Conservation (phyloP, 2,113 vertebrate species). For the Seriola rivoliana region DNA sequence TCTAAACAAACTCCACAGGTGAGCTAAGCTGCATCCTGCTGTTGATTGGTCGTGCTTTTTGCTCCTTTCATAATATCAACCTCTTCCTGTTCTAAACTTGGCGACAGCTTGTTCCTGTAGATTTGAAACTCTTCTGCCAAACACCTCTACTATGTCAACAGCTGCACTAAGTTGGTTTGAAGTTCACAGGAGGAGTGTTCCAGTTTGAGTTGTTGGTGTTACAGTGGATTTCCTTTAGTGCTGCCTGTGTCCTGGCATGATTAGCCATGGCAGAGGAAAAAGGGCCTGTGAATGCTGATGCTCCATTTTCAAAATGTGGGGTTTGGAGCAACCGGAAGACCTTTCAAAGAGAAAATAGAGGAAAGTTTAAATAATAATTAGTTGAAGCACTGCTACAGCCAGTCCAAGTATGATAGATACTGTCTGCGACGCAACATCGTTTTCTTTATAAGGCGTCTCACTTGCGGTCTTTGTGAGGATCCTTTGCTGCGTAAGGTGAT, state of each 20-base stretch:
- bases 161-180: background rate
- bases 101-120: background rate
- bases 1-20: background rate
- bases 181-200: background rate
- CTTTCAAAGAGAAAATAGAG: background rate
- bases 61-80: background rate
- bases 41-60: background rate
- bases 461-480: background rate
- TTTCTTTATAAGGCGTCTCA: background rate
- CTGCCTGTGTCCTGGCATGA: background rate
- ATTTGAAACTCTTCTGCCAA: background rate
- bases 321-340: background rate
- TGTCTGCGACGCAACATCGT: background rate
- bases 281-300: background rate
- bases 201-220: background rate
- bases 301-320: background rate
- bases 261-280: background rate
- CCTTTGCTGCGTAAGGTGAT: conserved; percentile 42
- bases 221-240: background rate
- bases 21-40: background rate
- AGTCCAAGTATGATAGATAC: conserved; percentile 30
- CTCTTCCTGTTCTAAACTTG: conserved; percentile 4
- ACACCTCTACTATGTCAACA: background rate
- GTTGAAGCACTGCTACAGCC: background rate
- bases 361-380: background rate